phyloP scores from a whole-genome alignment of 2,113 vertebrate genomes.

The Patagioenas fasciata region DNA sequence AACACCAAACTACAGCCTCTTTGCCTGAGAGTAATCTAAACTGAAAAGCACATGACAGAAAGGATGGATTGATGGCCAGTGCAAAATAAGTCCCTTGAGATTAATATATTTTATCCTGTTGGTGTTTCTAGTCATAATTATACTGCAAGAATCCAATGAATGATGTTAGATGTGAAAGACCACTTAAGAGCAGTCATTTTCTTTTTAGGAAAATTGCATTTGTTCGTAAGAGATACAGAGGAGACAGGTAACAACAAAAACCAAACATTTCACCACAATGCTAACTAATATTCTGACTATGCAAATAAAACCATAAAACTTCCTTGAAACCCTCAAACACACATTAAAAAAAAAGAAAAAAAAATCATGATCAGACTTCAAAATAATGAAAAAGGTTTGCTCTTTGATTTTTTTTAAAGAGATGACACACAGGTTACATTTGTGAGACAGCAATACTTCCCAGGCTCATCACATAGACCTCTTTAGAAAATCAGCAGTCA shows the following conservation, averaged over 20 bases:
- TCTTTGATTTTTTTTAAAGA: background rate
- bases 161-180: background rate
- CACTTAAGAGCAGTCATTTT: background rate
- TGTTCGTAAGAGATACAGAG: background rate
- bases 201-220: background rate
- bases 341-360: background rate
- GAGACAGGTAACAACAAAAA: background rate
- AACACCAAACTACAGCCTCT: background rate
- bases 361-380: background rate
- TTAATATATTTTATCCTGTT: constrained; percentile 16
- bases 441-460: background rate
- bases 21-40: constrained; percentile 28
- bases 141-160: background rate
- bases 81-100: constrained; percentile 1
- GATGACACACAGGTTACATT: background rate
- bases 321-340: background rate
- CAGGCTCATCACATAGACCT: background rate
- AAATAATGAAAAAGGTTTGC: background rate
- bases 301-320: background rate
- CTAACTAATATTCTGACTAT: background rate
- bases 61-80: background rate
- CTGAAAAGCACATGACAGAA: constrained; percentile 31
- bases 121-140: constrained; percentile 1
- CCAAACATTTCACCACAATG: background rate
- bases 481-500: background rate